Conservation (phyloP, 1,140 invertebrate species). For the Euwallacea similis region DNA sequence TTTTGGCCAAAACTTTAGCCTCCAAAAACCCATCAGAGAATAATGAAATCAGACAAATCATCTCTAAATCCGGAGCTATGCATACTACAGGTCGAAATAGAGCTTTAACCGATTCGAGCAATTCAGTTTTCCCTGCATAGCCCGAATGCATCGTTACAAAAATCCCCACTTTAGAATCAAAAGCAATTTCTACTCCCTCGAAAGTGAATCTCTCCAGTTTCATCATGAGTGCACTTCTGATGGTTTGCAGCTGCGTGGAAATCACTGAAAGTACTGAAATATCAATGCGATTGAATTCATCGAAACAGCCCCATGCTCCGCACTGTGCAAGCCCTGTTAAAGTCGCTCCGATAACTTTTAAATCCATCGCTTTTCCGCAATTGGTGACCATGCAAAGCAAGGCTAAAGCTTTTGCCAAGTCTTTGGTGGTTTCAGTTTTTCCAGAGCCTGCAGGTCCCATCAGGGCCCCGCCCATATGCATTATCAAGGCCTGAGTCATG, state of each 20-base stretch:
- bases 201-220: slow-evolving; percentile 79
- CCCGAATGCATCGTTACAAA: slow-evolving; percentile 95
- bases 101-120: slow-evolving; percentile 89
- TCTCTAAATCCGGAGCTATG: slow-evolving; percentile 84
- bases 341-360: slow-evolving; percentile 81
- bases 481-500: slow-evolving; percentile 85
- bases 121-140: slow-evolving; percentile 84
- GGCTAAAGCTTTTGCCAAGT: slow-evolving; percentile 85
- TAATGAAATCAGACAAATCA: slow-evolving; percentile 88
- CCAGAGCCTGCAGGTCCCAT: slow-evolving; percentile 83
- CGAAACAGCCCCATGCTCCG: slow-evolving; percentile 88
- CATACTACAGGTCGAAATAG: slow-evolving; percentile 88
- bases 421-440: slow-evolving; percentile 90
- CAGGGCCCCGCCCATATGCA: slow-evolving; percentile 86
- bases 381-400: slow-evolving; percentile 88
- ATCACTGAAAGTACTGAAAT: slow-evolving; percentile 89
- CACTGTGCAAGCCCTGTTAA: slow-evolving; percentile 73
- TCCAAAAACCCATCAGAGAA: slow-evolving; percentile 88
- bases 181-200: slow-evolving; percentile 77
- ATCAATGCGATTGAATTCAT: slow-evolving; percentile 91
- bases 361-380: slow-evolving; percentile 92
- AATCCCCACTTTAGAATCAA: slow-evolving; percentile 84
- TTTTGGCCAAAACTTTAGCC: slow-evolving; percentile 86
- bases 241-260: slow-evolving; percentile 86
- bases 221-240: slow-evolving; percentile 77